phyloP scores from a whole-genome alignment of 2,113 vertebrate genomes.

The Vulpes ferrilata region DNA sequence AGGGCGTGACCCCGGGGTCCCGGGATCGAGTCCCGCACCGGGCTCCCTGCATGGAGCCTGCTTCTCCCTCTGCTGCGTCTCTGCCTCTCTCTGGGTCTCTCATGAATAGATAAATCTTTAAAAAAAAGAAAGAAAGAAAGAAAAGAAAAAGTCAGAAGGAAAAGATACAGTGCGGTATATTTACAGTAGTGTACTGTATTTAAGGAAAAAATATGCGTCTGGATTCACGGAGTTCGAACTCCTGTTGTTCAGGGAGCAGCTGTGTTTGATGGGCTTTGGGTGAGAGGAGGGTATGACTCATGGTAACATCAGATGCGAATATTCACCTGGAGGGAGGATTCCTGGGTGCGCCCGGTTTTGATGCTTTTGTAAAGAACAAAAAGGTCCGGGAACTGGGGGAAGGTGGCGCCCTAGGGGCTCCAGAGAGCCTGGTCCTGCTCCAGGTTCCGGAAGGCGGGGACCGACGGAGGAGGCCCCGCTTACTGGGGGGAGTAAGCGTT shows the following conservation, averaged over 20 bases:
- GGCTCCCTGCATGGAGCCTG: too few species aligned
- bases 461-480: neutral
- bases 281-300: slow-evolving; percentile 22
- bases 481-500: neutral
- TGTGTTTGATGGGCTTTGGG: neutral
- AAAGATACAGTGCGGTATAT: too few species aligned
- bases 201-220: neutral
- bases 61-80: too few species aligned
- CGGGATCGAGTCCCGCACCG: too few species aligned
- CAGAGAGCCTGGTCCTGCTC: neutral
- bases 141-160: neutral
- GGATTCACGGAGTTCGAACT: neutral
- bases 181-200: neutral
- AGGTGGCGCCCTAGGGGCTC: neutral
- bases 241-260: neutral
- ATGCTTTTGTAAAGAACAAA: slow-evolving; percentile 16
- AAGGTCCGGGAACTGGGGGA: neutral
- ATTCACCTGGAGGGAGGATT: neutral
- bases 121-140: neutral
- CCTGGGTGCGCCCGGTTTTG: neutral
- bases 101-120: too few species aligned
- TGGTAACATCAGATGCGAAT: neutral
- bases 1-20: too few species aligned
- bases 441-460: slow-evolving; percentile 35
- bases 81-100: too few species aligned